Evolutionary conservation across 2,113 vertebrate genomes (phyloP).

Genomic region (Miniopterus natalensis): DNA sequence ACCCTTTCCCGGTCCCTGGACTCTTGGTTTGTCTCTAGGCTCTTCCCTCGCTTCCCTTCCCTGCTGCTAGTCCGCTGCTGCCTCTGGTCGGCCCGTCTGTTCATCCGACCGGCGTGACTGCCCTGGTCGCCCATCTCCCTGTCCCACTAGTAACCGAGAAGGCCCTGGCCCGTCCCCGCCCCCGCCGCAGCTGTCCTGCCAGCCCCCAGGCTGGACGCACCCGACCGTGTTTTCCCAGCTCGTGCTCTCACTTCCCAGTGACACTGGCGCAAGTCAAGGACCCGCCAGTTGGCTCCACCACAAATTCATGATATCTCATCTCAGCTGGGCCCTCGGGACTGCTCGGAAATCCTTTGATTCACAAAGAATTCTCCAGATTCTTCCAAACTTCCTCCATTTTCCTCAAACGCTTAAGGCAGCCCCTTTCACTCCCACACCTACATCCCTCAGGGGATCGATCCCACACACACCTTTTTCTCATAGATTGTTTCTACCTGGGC

Average conservation of each 20-base stretch:
- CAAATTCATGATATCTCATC: slow-evolving; percentile 49
- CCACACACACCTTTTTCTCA: too few relatives aligned
- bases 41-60: too few relatives aligned
- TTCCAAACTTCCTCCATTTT: slow-evolving; percentile 29
- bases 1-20: neutral
- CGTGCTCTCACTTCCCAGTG: neutral
- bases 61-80: neutral
- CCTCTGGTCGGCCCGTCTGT: neutral
- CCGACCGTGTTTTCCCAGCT: slow-evolving; percentile 3
- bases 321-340: neutral
- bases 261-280: neutral
- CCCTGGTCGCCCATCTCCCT: neutral
- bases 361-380: slow-evolving; percentile 33
- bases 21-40: neutral
- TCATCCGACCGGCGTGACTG: neutral
- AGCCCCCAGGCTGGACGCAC: neutral
- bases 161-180: neutral
- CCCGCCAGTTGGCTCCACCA: slow-evolving; percentile 47
- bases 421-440: neutral
- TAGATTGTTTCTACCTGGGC: too few relatives aligned
- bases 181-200: slow-evolving; percentile 45
- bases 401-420: neutral
- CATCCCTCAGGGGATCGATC: too few relatives aligned
- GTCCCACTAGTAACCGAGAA: neutral
- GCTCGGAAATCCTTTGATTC: slow-evolving; percentile 37